Evolutionary conservation across 2,888 invertebrate species (phyloP).

Genomic region (Agrypnus murinus): DNA sequence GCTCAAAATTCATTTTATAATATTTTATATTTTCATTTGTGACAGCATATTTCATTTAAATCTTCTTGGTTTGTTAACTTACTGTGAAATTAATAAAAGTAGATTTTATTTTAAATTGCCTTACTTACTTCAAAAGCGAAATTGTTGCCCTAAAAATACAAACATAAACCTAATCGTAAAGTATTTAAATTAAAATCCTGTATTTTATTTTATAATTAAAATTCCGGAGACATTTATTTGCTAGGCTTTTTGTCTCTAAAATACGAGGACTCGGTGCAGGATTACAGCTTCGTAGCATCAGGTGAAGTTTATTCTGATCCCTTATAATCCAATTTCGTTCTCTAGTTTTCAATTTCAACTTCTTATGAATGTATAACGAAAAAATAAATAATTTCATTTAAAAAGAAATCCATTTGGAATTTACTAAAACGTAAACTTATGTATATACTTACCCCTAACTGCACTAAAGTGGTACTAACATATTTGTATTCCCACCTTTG

Average conservation of each 20-base stretch:
- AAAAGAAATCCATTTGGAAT: background rate
- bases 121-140: background rate
- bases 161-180: background rate
- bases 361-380: constrained; percentile 28
- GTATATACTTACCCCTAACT: too few species aligned
- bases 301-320: constrained; percentile 27
- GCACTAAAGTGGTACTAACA: too few species aligned
- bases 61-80: too few species aligned
- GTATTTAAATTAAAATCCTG: constrained; percentile 2
- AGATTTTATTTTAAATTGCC: background rate
- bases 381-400: constrained; percentile 25
- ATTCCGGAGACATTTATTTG: constrained; percentile 3
- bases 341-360: constrained; percentile 28
- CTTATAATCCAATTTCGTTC: constrained; percentile 26
- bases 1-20: too few species aligned
- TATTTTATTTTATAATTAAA: constrained; percentile 19
- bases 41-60: too few species aligned
- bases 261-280: constrained; percentile 11
- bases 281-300: constrained; percentile 21
- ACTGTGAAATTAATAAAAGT: too few species aligned
- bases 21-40: too few species aligned
- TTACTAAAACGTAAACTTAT: constrained; percentile 21
- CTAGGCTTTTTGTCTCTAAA: background rate
- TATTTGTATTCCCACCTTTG: too few species aligned
- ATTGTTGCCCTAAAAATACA: background rate